These are phyloP conservation scores for Argyra leucocephala DNA, from an alignment of 2,888 invertebrate species.

Conservation along the genomic window DNA sequence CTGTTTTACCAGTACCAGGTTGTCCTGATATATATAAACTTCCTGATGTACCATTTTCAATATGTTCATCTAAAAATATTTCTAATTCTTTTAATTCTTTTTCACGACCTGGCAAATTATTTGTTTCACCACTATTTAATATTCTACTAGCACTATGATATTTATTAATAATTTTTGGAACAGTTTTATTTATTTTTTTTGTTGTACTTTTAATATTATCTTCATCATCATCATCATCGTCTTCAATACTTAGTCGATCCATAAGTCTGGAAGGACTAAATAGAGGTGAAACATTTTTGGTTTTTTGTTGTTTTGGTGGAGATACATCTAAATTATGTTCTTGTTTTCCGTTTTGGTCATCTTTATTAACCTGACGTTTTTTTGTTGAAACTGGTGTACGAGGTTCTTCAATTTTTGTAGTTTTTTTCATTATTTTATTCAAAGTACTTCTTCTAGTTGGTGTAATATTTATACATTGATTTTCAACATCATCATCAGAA, in stretches of 20 bases:
- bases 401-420: not conserved
- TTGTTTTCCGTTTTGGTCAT: not conserved
- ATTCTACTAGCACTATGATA: conserved; percentile 41
- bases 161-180: conserved; percentile 30
- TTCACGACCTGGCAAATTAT: conserved; percentile 65
- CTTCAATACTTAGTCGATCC: conserved; percentile 37
- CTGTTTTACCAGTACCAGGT: conserved; percentile 89
- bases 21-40: conserved; percentile 92
- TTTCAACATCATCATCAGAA: conserved; percentile 21
- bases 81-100: conserved; percentile 60
- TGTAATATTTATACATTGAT: conserved; percentile 19
- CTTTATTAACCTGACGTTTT: conserved; percentile 16
- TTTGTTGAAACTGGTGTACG: conserved; percentile 13
- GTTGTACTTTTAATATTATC: not conserved
- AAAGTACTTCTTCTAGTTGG: conserved; percentile 13
- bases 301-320: conserved; percentile 36
- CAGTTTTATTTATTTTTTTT: not conserved
- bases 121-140: conserved; percentile 42
- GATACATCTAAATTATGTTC: conserved; percentile 27
- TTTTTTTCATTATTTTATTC: not conserved
- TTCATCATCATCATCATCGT: conserved; percentile 15
- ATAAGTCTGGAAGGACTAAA: conserved; percentile 38
- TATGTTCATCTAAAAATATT: conserved; percentile 57
- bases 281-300: conserved; percentile 23
- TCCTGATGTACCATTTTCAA: conserved; percentile 57